Conservation (phyloP, 2,797 vertebrate genomes). For the Cetoscarus ocellatus region DNA sequence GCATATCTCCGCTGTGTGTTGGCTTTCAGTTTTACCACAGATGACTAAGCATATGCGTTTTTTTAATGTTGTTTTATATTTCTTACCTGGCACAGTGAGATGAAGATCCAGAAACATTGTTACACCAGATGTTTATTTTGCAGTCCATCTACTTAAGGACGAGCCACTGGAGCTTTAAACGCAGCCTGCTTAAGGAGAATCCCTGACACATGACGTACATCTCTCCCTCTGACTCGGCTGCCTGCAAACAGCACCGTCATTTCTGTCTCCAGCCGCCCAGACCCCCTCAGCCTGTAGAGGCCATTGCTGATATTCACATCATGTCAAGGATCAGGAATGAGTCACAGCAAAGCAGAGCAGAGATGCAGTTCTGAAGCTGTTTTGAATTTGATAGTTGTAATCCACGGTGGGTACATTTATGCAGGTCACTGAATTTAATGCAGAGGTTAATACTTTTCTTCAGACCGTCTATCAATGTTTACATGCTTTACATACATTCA, state of each 20-base stretch:
- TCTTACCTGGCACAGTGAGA: slow-evolving; percentile 19
- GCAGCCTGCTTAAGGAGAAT: slow-evolving; percentile 55
- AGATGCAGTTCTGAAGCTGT: slow-evolving; percentile 5
- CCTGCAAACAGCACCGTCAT: slow-evolving; percentile 53
- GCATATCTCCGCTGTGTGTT: slow-evolving; percentile 37
- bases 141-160: slow-evolving; percentile 70
- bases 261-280: slow-evolving; percentile 55
- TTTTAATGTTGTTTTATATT: no score
- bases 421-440: background rate
- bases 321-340: slow-evolving; percentile 42
- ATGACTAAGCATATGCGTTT: slow-evolving; percentile 19
- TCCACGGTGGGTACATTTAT: background rate
- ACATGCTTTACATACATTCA: background rate
- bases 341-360: slow-evolving; percentile 15
- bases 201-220: slow-evolving; percentile 67
- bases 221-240: slow-evolving; percentile 42
- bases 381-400: slow-evolving; percentile 8
- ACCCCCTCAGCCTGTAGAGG: slow-evolving; percentile 42
- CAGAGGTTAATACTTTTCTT: background rate
- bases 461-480: background rate
- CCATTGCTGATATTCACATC: slow-evolving; percentile 42
- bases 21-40: slow-evolving; percentile 32
- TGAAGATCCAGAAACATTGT: slow-evolving; percentile 55
- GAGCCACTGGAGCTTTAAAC: slow-evolving; percentile 63
- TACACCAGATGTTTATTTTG: slow-evolving; percentile 69